Conservation (phyloP, 2,888 invertebrate genomes). For the Caenorhabditis drosophilae region DNA sequence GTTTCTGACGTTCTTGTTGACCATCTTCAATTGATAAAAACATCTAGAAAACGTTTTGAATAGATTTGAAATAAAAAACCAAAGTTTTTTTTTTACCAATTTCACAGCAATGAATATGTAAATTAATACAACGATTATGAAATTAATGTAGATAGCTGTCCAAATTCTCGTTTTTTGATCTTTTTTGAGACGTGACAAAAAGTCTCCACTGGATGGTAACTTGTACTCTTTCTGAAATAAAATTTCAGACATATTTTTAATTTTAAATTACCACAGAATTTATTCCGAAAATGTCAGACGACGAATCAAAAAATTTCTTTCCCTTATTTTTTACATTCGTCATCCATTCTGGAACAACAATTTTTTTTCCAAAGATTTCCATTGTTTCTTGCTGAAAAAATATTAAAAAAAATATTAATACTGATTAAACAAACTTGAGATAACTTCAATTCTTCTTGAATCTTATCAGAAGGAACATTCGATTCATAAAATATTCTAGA, state of each 20-base stretch:
- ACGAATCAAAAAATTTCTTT: background rate
- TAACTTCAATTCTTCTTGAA: too few relatives aligned
- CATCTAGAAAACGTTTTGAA: background rate
- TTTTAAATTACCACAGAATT: background rate
- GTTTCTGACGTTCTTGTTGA: background rate
- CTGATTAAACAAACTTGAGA: too few relatives aligned
- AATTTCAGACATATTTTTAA: background rate
- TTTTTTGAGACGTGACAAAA: background rate
- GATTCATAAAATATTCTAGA: background rate
- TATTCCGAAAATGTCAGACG: background rate
- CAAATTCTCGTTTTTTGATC: background rate
- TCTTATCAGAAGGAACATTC: too few relatives aligned
- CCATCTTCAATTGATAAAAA: background rate
- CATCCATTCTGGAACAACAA: background rate
- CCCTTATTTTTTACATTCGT: background rate
- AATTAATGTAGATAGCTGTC: background rate
- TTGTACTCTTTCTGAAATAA: background rate
- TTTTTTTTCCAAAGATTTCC: background rate
- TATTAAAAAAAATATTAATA: background rate
- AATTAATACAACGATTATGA: background rate
- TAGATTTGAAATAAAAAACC: background rate
- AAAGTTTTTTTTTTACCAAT: background rate
- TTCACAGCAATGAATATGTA: background rate
- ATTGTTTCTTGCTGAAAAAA: background rate
- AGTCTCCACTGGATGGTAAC: background rate